Conservation (phyloP, 2,888 invertebrate genomes). For the Rotaria socialis region DNA sequence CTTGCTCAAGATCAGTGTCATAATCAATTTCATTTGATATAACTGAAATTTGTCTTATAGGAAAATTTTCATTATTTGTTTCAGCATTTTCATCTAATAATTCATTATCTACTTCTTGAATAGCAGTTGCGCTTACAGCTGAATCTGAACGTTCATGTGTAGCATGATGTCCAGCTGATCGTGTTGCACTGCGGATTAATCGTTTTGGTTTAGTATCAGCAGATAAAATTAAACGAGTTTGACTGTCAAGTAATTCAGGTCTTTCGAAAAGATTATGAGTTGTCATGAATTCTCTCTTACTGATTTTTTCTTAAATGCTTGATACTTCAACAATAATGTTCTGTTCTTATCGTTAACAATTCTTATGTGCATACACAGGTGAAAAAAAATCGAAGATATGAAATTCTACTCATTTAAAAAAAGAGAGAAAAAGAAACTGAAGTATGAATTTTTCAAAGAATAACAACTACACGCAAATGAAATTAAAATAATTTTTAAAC, state of each 20-base stretch:
- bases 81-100: not conserved
- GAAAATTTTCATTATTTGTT: not conserved
- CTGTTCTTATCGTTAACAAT: not conserved
- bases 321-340: not conserved
- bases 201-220: conserved; percentile 8
- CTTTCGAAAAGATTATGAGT: not conserved
- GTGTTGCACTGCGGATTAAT: not conserved
- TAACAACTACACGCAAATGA: not conserved
- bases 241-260: not conserved
- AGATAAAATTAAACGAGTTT: conserved; percentile 8
- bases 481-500: not conserved
- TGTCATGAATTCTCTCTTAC: not conserved
- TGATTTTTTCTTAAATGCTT: not conserved
- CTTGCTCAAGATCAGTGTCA: not conserved
- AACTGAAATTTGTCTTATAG: not conserved
- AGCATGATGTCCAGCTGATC: not conserved
- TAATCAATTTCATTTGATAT: not conserved
- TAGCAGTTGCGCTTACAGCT: not conserved
- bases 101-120: not conserved
- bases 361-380: not conserved
- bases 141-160: not conserved
- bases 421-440: not conserved
- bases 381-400: not conserved
- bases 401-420: not conserved
- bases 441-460: not conserved